Evolutionary conservation across 53 echinoderm and acorn worm genomes (phyloP).

Genomic region (Zoroaster sp.): DNA sequence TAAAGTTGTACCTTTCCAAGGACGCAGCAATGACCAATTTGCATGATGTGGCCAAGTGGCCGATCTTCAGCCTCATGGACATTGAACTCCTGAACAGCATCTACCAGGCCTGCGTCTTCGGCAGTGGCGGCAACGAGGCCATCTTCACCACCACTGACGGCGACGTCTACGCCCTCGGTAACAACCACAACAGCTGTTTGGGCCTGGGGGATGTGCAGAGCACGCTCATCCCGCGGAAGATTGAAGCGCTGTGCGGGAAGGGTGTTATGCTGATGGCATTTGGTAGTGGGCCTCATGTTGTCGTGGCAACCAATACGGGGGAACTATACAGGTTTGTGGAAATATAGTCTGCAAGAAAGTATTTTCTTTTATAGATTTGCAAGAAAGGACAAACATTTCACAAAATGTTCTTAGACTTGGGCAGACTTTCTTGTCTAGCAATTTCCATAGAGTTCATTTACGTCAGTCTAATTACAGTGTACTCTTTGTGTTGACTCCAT

Average conservation of each 20-base stretch:
- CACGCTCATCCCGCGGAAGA: slow-evolving; percentile 84
- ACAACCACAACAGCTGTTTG: slow-evolving; percentile 91
- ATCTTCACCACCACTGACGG: slow-evolving; percentile 90
- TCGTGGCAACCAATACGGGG: slow-evolving; percentile 85
- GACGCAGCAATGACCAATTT: slow-evolving; percentile 79
- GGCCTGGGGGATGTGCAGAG: slow-evolving; percentile 92
- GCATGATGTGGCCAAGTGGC: slow-evolving; percentile 97
- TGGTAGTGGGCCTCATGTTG: slow-evolving; percentile 97
- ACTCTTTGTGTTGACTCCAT: too few relatives aligned
- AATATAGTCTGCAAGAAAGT: neutral
- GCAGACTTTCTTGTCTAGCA: neutral
- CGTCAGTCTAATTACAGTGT: too few relatives aligned
- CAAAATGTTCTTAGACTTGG: neutral
- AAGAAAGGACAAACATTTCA: neutral
- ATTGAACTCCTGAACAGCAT: slow-evolving; percentile 65
- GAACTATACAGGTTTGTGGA: slow-evolving; percentile 82
- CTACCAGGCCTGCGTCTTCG: slow-evolving; percentile 87
- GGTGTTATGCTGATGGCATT: slow-evolving; percentile 74
- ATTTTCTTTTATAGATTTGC: neutral
- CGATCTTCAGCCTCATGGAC: slow-evolving; percentile 87
- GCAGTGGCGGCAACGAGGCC: slow-evolving; percentile 92
- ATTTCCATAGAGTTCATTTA: too few relatives aligned
- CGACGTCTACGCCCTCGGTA: slow-evolving; percentile 91
- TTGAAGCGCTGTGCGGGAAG: slow-evolving; percentile 84
- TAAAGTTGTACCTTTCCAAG: too few relatives aligned